A percentile compares a stretch with the other conserved stretches of the same genome.
These are phyloP conservation scores for Apamea monoglypha DNA, from an alignment of 2,888 invertebrate species.

Conservation along the genomic window DNA sequence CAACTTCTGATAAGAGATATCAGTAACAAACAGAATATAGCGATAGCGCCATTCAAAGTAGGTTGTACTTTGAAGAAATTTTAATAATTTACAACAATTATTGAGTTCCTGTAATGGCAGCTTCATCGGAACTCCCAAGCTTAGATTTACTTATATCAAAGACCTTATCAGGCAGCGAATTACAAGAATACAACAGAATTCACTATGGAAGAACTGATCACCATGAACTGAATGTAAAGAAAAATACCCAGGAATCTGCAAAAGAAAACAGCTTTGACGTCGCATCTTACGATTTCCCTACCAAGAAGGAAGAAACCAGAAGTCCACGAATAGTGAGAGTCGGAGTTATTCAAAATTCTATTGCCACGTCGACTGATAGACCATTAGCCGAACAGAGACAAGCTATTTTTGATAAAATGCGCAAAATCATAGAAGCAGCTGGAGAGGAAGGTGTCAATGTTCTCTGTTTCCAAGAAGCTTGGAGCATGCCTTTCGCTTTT, in stretches of 20 bases:
- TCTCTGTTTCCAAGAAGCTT: constrained; percentile 98
- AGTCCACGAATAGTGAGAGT: constrained; percentile 93
- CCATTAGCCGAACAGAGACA: constrained; percentile 94
- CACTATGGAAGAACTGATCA: constrained; percentile 94
- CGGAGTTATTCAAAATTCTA: constrained; percentile 96
- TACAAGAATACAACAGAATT: constrained; percentile 93
- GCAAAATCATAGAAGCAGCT: constrained; percentile 94
- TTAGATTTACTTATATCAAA: constrained; percentile 79
- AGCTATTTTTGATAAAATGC: constrained; percentile 94
- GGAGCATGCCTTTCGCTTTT: constrained; percentile 99
- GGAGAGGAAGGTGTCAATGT: constrained; percentile 95
- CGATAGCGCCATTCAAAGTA: neutral
- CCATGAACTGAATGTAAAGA: constrained; percentile 87
- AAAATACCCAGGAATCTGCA: constrained; percentile 85
- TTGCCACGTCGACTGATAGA: constrained; percentile 93
- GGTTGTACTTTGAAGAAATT: neutral
- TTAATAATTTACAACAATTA: neutral
- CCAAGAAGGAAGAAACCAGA: constrained; percentile 93
- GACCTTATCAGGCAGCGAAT: constrained; percentile 84
- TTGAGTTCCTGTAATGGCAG: constrained; percentile 70
- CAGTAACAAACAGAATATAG: constrained; percentile 4
- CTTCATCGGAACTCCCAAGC: constrained; percentile 76
- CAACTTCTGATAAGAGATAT: constrained; percentile 39
- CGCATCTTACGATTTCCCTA: constrained; percentile 93
- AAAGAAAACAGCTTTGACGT: constrained; percentile 92